Evolutionary conservation across 2,113 vertebrate species (phyloP).

Genomic region (Mustela nigripes): DNA sequence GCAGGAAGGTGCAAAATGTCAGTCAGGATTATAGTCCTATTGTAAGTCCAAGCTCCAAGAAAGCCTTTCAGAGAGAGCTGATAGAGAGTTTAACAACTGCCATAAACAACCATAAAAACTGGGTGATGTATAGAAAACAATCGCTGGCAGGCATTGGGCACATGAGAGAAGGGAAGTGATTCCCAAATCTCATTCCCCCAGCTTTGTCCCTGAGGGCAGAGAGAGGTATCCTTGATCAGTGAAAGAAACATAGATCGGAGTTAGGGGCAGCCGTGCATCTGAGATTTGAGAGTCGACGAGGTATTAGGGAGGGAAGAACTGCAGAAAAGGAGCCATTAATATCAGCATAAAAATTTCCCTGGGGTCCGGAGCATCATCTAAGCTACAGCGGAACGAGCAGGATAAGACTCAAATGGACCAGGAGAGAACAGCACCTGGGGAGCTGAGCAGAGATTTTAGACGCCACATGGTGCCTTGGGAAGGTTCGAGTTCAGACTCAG

Average conservation of each 20-base stretch:
- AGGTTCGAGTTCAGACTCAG: neutral
- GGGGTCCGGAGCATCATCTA: neutral
- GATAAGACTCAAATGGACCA: neutral
- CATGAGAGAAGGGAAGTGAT: neutral
- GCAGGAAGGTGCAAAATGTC: neutral
- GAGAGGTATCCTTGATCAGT: neutral
- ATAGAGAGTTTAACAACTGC: neutral
- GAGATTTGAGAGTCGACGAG: neutral
- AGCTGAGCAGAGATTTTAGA: neutral
- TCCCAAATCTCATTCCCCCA: neutral
- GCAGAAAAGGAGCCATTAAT: neutral
- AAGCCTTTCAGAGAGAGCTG: neutral
- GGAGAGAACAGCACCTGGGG: neutral
- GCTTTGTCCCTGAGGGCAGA: neutral
- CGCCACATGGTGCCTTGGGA: neutral
- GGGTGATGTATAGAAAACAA: neutral
- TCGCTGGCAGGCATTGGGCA: neutral
- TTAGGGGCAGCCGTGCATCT: neutral
- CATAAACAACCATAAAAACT: neutral
- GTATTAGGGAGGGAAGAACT: neutral
- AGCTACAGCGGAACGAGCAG: neutral
- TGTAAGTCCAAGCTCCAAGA: neutral
- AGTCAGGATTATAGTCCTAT: neutral
- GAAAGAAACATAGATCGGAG: neutral
- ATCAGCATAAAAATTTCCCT: neutral